Conservation (phyloP, 2,113 vertebrate genomes). For the Eptesicus fuscus region DNA sequence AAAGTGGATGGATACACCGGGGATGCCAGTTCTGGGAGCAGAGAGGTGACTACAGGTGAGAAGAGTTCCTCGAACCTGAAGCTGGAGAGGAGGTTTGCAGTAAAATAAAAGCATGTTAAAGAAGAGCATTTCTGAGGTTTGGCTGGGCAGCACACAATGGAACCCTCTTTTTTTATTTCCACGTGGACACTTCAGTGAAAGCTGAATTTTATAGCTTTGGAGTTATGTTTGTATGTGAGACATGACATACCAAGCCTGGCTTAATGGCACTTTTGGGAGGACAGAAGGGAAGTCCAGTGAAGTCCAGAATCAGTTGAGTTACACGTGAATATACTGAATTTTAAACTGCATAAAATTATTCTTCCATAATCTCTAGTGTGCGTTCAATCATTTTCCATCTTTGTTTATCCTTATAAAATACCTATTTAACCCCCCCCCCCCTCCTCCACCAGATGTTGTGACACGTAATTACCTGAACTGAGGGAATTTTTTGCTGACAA, state of each 20-base stretch:
- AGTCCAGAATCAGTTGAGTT: neutral
- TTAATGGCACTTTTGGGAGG: neutral
- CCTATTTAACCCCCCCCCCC: slow-evolving; percentile 30
- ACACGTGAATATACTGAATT: neutral
- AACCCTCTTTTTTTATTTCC: neutral
- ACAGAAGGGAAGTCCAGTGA: neutral
- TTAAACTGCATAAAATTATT: neutral
- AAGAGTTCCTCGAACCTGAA: neutral
- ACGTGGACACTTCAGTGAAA: neutral
- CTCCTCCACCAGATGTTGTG: neutral
- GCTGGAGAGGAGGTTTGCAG: neutral
- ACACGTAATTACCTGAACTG: slow-evolving; percentile 22
- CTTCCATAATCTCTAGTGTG: neutral
- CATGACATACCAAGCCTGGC: neutral
- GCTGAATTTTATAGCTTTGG: neutral
- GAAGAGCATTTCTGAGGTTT: neutral
- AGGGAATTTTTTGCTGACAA: neutral
- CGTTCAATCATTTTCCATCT: neutral
- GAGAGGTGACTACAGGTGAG: neutral
- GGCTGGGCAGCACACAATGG: neutral
- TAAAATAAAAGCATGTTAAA: neutral
- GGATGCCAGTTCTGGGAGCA: neutral
- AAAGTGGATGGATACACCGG: neutral
- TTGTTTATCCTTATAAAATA: slow-evolving; percentile 48
- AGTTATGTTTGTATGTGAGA: neutral